These are phyloP conservation scores for Oedothorax gibbosus DNA, from an alignment of 1,140 invertebrate species.

Conservation along the genomic window DNA sequence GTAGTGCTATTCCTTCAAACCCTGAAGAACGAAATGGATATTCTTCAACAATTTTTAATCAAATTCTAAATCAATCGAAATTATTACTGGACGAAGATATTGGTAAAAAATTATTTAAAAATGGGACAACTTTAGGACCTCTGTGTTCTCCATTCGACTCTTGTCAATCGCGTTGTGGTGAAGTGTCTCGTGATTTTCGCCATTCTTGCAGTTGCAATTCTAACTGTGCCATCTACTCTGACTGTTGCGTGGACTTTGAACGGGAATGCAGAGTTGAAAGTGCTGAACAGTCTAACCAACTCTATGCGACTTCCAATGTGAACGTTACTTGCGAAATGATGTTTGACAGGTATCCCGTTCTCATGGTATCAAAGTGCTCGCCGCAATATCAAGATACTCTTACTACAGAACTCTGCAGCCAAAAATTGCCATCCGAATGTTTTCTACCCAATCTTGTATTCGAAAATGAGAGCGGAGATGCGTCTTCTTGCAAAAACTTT, in stretches of 20 bases:
- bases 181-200: neutral
- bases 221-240: slow-evolving; percentile 22
- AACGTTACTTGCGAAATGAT: slow-evolving; percentile 14
- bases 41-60: neutral
- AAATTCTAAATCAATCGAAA: neutral
- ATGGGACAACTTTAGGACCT: neutral
- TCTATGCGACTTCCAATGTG: neutral
- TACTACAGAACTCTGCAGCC: slow-evolving; percentile 3
- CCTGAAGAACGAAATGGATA: neutral
- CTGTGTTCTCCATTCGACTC: slow-evolving; percentile 50
- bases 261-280: neutral
- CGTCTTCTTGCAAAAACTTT: neutral
- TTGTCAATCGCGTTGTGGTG: slow-evolving; percentile 38
- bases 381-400: neutral
- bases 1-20: neutral
- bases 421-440: slow-evolving; percentile 3
- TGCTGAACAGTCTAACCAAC: neutral
- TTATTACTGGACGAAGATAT: neutral
- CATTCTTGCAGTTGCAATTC: slow-evolving; percentile 48
- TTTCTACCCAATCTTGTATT: neutral
- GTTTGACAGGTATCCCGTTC: slow-evolving; percentile 5
- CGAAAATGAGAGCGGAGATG: neutral
- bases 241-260: slow-evolving; percentile 47
- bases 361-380: slow-evolving; percentile 2
- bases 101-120: neutral